Conservation (phyloP, 2,888 invertebrate genomes). For the Trichogramma evanescens region DNA sequence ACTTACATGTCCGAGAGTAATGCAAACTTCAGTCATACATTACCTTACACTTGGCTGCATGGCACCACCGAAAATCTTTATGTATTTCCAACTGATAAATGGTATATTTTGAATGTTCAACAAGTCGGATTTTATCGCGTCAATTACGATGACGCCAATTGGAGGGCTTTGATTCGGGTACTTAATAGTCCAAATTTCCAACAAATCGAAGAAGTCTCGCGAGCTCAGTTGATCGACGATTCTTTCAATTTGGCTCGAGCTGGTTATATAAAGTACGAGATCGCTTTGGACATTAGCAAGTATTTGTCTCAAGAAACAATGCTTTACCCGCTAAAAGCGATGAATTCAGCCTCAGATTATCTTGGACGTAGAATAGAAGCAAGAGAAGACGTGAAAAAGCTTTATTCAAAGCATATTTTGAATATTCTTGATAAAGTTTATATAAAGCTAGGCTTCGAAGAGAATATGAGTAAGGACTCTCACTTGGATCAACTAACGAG, state of each 20-base stretch:
- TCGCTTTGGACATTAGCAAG: conserved; percentile 67
- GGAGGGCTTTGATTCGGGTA: conserved; percentile 59
- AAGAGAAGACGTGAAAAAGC: neutral
- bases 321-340: conserved; percentile 71
- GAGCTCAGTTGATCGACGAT: conserved; percentile 80
- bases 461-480: conserved; percentile 35
- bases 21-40: conserved; percentile 49
- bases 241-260: conserved; percentile 65
- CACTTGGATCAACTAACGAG: conserved; percentile 53
- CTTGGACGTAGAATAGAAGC: conserved; percentile 32
- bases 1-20: conserved; percentile 48
- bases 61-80: conserved; percentile 22
- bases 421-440: conserved; percentile 48
- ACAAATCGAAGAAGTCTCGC: conserved; percentile 61
- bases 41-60: conserved; percentile 51
- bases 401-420: conserved; percentile 33
- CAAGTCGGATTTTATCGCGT: conserved; percentile 67
- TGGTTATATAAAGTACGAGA: conserved; percentile 62
- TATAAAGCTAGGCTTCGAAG: conserved; percentile 48
- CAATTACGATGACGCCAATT: conserved; percentile 70
- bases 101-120: conserved; percentile 69
- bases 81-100: conserved; percentile 49
- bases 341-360: conserved; percentile 37
- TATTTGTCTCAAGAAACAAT: conserved; percentile 71
- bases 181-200: conserved; percentile 52